These are phyloP conservation scores for Rhagoletis zephyria DNA, from an alignment of 1,140 invertebrate genomes.

Conservation along the genomic window DNA sequence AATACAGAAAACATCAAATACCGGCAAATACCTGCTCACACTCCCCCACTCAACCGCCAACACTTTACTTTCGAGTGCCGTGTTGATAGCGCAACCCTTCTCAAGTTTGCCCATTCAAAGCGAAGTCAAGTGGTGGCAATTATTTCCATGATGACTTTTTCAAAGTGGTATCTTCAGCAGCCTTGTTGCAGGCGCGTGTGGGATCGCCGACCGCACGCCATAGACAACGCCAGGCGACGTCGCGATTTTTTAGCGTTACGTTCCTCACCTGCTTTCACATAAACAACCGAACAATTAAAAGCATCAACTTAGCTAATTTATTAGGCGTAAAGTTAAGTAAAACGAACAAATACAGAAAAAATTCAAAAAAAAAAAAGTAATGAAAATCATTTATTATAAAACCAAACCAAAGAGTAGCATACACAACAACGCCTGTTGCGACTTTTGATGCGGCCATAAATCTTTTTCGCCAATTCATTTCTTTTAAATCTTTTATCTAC, in stretches of 20 bases:
- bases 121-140: constrained; percentile 40
- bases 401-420: neutral
- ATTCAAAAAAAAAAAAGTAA: neutral
- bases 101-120: neutral
- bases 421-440: neutral
- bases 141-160: constrained; percentile 42
- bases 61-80: neutral
- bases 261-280: neutral
- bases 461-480: constrained; percentile 43
- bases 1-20: too few relatives aligned
- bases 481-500: constrained; percentile 1
- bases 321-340: constrained; percentile 9
- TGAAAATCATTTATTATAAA: neutral
- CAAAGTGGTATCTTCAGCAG: neutral
- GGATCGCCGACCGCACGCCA: neutral
- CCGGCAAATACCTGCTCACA: neutral
- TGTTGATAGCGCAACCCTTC: neutral
- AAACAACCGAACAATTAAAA: neutral
- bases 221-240: neutral
- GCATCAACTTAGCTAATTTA: constrained; percentile 45
- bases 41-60: neutral
- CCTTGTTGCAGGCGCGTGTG: neutral
- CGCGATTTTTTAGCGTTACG: neutral
- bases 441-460: constrained; percentile 34
- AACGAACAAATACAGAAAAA: neutral